Evolutionary conservation across 2,888 invertebrate genomes (phyloP), one percentile per base, ranked within the genome.

Genomic region (Brenthis ino): DNA sequence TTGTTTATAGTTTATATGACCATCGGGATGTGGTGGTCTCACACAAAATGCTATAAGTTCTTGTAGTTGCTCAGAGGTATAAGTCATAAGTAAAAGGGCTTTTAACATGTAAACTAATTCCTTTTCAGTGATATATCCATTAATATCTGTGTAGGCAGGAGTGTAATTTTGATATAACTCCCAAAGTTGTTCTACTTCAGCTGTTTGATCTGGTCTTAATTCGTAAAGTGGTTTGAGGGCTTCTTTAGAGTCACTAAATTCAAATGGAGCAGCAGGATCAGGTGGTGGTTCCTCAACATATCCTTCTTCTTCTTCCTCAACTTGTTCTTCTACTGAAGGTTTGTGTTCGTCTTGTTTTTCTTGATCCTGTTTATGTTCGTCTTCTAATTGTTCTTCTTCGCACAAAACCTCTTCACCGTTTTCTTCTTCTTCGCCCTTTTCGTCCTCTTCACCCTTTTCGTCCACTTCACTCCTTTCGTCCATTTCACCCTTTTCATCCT

Each of bases 141-240:
- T 80, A 67, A 93, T 76, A 68, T 92, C 87, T 47, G 87, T 81
- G 70, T 93, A 93, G 0, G 87, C 88, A 33, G 92, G 92, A 24
- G 88, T 92, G 67, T 89, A 87, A 75, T 90, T 80, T 79, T 91
- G 91, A 79, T 80, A 93, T 6, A 81, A 0, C 20, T 85, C 87
- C 92, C 92, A 93, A 56, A 93, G 79, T 71, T 87, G 82, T 78
- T 91, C 89, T 6, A 90, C 82, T 84, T 93, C 92, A 50, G 85
- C 85, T 69, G 86, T 24, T 77, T 91, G 91, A 73, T 91, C 91
- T n/a, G 83, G 86, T 61, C 87, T 80, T 67, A 92, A 78, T 71
- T 83, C 77, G 77, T 86, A 93, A 6, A 84, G 84, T 33, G 84
- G 82, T 78, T 80, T 87, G 0, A 89, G 71, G 54, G 84, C 85